Evolutionary conservation across 2,113 vertebrate genomes (phyloP), one percentile per base, ranked within the genome.

Genomic region (Gnathonemus echidnorhynchus): DNA sequence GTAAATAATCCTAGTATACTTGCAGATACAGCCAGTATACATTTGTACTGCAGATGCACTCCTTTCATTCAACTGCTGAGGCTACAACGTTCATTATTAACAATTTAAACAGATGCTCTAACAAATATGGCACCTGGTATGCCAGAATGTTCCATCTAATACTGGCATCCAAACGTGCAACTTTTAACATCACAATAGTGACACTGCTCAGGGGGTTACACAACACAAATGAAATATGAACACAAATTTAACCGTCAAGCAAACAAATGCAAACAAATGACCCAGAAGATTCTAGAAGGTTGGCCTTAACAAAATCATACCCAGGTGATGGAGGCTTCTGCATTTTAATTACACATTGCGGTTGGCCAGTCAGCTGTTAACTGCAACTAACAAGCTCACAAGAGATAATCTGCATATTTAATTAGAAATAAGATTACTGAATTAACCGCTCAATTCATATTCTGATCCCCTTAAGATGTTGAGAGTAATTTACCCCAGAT

Each of bases 351-450:
- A 85, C 42, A 48, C 39, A 19, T 48, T n/a, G 45, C 10, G 39
- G 11, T 83, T 24, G 19, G 15, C 31, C 42, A 21, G 42, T 85
- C 39, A 46, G 45, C 45, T 85, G 45, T 46, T 85, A n/a, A 11
- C 83, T 85, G 83, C 83, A 48, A 48, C 83, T 85, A 85, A 85
- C 39, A 85, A 42, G 39, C 42, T 85, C 83, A 85, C 83, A 24
- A 85, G 45, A 85, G 45, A 46, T 85, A 85, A 45, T 85, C 45
- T 85, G 45, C 83, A 85, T 85, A 48, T 85, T 85, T 85, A 85
- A 85, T 85, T 19, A 85, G 24, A 45, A 85, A 85, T 85, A 85
- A 85, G 45, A 45, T 46, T 85, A 85, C 42, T 48, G 45, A 85
- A 85, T 85, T 85, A 85, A 48, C 83, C 45, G 1, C 45, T 85